phyloP scores from a whole-genome alignment of 2,888 invertebrate genomes.

The Polydesmus complanatus region DNA sequence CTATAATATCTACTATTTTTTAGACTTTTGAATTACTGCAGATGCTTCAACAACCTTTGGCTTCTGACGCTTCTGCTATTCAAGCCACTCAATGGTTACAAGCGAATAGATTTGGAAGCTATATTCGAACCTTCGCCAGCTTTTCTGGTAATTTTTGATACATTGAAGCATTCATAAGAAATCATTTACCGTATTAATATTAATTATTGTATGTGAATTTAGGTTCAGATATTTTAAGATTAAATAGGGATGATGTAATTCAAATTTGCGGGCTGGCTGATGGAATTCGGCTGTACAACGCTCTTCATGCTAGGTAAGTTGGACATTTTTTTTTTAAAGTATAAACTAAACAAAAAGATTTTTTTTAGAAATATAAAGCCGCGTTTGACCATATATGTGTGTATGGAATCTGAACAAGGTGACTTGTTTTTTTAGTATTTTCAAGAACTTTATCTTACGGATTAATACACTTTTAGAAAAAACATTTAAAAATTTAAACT shows the following conservation, averaged over 20 bases:
- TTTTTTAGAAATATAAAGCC: constrained; percentile 49
- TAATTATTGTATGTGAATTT: background rate
- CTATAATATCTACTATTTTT: background rate
- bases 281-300: constrained; percentile 83
- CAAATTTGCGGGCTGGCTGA: constrained; percentile 89
- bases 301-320: constrained; percentile 66
- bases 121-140: constrained; percentile 60
- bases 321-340: background rate
- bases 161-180: background rate
- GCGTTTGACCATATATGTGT: constrained; percentile 68
- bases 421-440: no score
- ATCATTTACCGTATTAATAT: background rate
- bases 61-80: constrained; percentile 46
- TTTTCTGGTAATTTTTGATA: constrained; percentile 47
- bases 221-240: constrained; percentile 67
- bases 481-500: no score
- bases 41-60: constrained; percentile 38
- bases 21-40: constrained; percentile 17
- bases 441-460: no score
- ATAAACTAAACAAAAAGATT: background rate
- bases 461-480: no score
- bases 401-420: constrained; percentile 44
- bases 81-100: constrained; percentile 70
- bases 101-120: constrained; percentile 59
- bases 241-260: constrained; percentile 80